phyloP scores from a whole-genome alignment of 2,797 vertebrate species.

The Lacerta agilis region DNA sequence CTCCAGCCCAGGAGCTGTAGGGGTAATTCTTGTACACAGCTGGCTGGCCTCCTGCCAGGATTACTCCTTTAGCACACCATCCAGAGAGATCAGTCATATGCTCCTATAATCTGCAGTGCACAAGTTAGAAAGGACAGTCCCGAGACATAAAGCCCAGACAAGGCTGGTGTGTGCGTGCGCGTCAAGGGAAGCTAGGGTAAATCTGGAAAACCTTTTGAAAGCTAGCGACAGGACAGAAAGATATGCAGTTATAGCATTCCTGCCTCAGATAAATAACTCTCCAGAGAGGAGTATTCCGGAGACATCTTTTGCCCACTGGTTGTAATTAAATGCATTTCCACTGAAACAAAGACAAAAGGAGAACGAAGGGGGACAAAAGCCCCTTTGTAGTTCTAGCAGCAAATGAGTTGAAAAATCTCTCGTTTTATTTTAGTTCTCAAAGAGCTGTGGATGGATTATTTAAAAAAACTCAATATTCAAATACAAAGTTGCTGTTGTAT shows the following conservation, averaged over 20 bases:
- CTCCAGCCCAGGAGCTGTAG: not conserved
- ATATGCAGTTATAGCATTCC: not conserved
- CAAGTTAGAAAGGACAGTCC: not conserved
- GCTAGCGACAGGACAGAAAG: not conserved
- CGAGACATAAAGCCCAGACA: not conserved
- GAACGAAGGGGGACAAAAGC: not conserved
- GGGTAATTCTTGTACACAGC: not conserved
- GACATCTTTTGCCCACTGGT: not conserved
- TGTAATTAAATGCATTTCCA: conserved; percentile 18
- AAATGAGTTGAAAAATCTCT: not conserved
- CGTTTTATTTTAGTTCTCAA: not conserved
- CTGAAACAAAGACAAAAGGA: not conserved
- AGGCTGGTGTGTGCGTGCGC: too few species aligned
- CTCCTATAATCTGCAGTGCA: not conserved
- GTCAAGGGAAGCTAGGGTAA: not conserved
- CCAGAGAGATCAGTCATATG: not conserved
- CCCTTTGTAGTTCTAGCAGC: not conserved
- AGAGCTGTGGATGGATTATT: not conserved
- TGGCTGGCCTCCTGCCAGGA: not conserved
- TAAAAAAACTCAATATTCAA: not conserved
- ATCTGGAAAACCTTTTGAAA: not conserved
- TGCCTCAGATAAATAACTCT: conserved; percentile 4
- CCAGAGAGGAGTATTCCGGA: not conserved
- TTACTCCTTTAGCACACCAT: not conserved
- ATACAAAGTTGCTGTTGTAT: too few species aligned